phyloP scores from a whole-genome alignment of 2,797 vertebrate species.

The Buceros bicornis region DNA sequence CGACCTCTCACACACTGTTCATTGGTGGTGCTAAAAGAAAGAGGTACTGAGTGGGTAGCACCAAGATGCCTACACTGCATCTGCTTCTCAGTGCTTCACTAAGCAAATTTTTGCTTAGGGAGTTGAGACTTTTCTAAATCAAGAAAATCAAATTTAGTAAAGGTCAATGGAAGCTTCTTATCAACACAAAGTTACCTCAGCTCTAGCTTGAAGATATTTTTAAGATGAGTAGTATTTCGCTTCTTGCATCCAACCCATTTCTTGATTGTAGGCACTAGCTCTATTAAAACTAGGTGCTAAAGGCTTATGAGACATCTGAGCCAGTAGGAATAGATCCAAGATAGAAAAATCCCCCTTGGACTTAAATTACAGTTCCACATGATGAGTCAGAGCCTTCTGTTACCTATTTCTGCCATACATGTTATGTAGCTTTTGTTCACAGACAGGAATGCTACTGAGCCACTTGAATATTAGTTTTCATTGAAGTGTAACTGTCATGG shows the following conservation, averaged over 20 bases:
- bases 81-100: conserved; percentile 63
- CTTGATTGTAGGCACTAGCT: conserved; percentile 7
- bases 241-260: conserved; percentile 43
- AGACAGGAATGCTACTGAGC: background rate
- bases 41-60: conserved; percentile 60
- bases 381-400: conserved; percentile 71
- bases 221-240: conserved; percentile 47
- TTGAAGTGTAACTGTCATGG: background rate
- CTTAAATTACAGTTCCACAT: conserved; percentile 60
- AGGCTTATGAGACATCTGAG: conserved; percentile 58
- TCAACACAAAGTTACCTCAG: conserved; percentile 34
- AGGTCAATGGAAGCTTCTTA: conserved; percentile 57
- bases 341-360: conserved; percentile 50
- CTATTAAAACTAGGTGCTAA: conserved; percentile 64
- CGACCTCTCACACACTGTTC: conserved; percentile 35
- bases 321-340: conserved; percentile 59
- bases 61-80: conserved; percentile 66
- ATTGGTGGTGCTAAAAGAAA: conserved; percentile 46
- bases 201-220: conserved; percentile 45
- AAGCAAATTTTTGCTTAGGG: conserved; percentile 46
- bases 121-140: conserved; percentile 58
- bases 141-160: conserved; percentile 63
- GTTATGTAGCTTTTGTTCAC: conserved; percentile 23
- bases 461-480: background rate
- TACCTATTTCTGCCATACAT: conserved; percentile 45